Evolutionary conservation across 2,113 vertebrate genomes (phyloP).

Genomic region (Origma solitaria): DNA sequence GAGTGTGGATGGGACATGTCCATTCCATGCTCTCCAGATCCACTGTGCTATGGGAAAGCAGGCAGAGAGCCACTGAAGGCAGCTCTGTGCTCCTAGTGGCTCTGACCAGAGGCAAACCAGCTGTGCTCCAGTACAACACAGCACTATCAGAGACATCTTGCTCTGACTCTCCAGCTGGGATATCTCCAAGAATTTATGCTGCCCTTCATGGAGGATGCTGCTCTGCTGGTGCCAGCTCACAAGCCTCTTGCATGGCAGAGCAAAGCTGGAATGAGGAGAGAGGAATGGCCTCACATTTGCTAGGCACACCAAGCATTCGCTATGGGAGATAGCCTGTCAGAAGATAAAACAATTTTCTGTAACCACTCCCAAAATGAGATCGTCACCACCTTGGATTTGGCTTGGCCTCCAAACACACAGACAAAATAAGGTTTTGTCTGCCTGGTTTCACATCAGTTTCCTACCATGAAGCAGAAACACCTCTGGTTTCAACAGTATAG

Average conservation of each 20-base stretch:
- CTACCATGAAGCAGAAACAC: not conserved
- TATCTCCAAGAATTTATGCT: not conserved
- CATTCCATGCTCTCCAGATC: not conserved
- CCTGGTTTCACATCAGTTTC: not conserved
- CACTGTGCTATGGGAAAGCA: not conserved
- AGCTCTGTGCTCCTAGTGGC: not conserved
- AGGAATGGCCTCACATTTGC: not conserved
- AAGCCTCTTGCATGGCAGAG: not conserved
- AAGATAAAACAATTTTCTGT: not conserved
- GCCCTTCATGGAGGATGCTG: not conserved
- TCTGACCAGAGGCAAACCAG: not conserved
- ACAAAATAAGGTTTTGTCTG: not conserved
- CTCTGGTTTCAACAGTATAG: not conserved
- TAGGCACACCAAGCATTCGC: accelerated
- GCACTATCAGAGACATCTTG: accelerated
- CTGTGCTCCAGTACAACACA: not conserved
- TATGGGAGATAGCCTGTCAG: not conserved
- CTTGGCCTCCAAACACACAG: not conserved
- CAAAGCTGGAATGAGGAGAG: not conserved
- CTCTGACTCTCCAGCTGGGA: not conserved
- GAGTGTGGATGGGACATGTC: not conserved
- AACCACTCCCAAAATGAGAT: not conserved
- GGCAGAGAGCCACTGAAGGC: not conserved
- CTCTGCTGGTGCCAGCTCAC: not conserved
- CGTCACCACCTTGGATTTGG: not conserved